Evolutionary conservation across 2,113 vertebrate genomes (phyloP), one percentile per base, ranked within the genome.

Genomic region (Nothoprocta pentlandii): DNA sequence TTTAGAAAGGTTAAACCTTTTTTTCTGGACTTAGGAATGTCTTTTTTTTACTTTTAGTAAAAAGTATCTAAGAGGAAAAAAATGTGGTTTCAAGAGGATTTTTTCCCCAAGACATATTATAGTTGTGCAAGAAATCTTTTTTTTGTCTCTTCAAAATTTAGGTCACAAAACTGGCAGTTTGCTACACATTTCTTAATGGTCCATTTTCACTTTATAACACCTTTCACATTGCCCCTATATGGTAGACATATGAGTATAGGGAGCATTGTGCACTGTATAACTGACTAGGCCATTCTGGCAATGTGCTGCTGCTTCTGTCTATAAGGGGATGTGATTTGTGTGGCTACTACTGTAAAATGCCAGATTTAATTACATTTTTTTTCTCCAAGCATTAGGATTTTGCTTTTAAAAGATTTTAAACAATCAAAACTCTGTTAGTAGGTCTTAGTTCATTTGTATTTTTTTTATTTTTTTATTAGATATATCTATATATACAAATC

Each of bases 1-100:
- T 82, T 95, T 75, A 93, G 59, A 91, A 95, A 87, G 51, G 19
- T 77, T 96, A 79, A 86, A 67, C 53, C 5, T 25, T 93, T 94
- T 89, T 94, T 89, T 85, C 94, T 92, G 96, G 67, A 80, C 85
- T 77, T 51, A 66, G 34, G 63, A 97, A 97, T 96, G 90, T 79
- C 30, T 61, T 76, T 61, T 75, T 78, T 86, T 80, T 42, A 66
- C 84, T 84, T 93, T 85, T 81, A 90, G 81, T 63, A 82, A 94
- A 91, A 92, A n/a, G 39, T 25, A 90, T 96, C 63, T 80, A 47
- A 93, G 30, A 41, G 68, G 64, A 51, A 87, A 91, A 94, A 80
- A 3, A 10, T 96, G 91, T 93, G 88, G 90, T 95, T 96, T 92
- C 80, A 66, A 86, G n/a, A 90, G 64, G 44, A 89, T 90, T 95